These are phyloP conservation scores for Shargacucullia verbasci DNA, from an alignment of 2,888 invertebrate species.

Conservation along the genomic window DNA sequence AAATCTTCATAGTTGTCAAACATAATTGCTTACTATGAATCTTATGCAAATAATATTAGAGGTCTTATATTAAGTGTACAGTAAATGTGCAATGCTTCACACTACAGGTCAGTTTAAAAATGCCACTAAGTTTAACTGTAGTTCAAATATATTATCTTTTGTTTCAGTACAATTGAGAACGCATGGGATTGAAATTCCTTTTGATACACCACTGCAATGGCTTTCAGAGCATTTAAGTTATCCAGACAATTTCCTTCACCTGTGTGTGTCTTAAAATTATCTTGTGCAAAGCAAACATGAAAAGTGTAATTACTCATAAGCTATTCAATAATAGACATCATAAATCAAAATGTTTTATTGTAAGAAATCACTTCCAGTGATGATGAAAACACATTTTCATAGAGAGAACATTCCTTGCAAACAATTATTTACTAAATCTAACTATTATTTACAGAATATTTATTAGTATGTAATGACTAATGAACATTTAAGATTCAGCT, in stretches of 20 bases:
- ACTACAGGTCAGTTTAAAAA: too few relatives aligned
- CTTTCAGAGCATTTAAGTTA: constrained; percentile 99
- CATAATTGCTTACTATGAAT: too few relatives aligned
- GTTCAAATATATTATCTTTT: constrained; percentile 22
- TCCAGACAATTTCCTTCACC: constrained; percentile 99
- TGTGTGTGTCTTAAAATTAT: constrained; percentile 88
- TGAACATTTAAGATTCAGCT: constrained; percentile 4
- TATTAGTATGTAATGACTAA: constrained; percentile 4
- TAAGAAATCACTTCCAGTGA: constrained; percentile 37
- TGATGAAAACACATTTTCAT: constrained; percentile 23
- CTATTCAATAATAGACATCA: constrained; percentile 24
- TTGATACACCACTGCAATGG: constrained; percentile 98
- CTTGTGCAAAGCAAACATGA: background rate
- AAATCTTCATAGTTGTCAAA: too few relatives aligned
- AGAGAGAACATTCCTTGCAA: constrained; percentile 43
- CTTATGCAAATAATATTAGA: too few relatives aligned
- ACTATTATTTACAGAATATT: constrained; percentile 38
- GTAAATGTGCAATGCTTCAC: too few relatives aligned
- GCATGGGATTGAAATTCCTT: constrained; percentile 96
- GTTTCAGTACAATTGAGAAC: constrained; percentile 93
- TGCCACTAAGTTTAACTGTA: too few relatives aligned
- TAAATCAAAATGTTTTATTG: constrained; percentile 27
- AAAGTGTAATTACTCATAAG: constrained; percentile 1
- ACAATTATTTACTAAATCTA: constrained; percentile 27
- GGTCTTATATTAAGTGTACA: too few relatives aligned